Conservation (phyloP, 2,797 vertebrate genomes). For the Rhinatrema bivittatum region DNA sequence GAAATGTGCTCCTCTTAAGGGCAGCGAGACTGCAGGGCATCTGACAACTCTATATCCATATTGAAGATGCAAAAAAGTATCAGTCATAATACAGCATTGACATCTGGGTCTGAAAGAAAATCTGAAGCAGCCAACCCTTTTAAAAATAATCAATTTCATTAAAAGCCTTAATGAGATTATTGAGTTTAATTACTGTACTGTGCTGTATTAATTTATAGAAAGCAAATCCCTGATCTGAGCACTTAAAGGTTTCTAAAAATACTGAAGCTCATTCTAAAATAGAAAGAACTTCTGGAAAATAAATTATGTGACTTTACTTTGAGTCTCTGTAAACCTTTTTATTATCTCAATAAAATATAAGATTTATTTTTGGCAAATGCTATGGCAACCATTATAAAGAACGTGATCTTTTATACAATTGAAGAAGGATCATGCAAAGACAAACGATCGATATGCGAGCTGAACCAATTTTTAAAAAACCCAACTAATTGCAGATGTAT, state of each 20-base stretch:
- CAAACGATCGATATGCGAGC: conserved; percentile 48
- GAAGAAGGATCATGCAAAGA: conserved; percentile 36
- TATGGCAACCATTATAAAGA: conserved; percentile 32
- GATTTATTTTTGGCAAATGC: conserved; percentile 24
- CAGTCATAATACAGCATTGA: conserved; percentile 14
- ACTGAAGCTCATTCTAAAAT: conserved; percentile 19
- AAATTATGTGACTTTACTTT: conserved; percentile 8
- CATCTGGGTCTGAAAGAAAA: conserved; percentile 21
- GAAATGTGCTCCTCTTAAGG: too few relatives aligned
- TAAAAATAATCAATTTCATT: conserved; percentile 35
- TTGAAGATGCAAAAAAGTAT: background rate
- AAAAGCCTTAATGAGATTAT: conserved; percentile 36
- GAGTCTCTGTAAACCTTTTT: background rate
- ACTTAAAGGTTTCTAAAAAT: conserved; percentile 29
- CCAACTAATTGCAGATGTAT: conserved; percentile 51
- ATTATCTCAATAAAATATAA: background rate
- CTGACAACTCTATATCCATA: background rate
- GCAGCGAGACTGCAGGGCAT: background rate
- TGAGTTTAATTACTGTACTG: conserved; percentile 35
- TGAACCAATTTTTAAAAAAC: conserved; percentile 59
- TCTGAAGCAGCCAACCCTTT: conserved; percentile 18
- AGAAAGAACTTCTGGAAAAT: conserved; percentile 3
- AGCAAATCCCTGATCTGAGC: conserved; percentile 27
- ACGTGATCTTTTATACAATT: conserved; percentile 49
- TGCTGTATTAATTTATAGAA: conserved; percentile 32